Conservation (phyloP, 2,797 vertebrate genomes). For the Crenichthys baileyi region DNA sequence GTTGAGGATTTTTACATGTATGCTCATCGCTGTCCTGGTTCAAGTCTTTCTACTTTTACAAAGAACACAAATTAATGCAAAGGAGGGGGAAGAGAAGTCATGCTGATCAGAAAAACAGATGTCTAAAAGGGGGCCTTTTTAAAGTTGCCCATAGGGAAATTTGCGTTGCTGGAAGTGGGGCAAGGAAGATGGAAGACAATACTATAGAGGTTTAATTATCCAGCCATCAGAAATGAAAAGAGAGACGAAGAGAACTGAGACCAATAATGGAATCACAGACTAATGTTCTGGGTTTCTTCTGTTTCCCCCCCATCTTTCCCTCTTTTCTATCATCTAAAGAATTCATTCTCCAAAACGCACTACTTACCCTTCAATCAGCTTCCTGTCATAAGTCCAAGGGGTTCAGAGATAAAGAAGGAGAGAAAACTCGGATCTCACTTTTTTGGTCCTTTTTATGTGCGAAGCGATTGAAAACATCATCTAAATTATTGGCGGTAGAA, state of each 20-base stretch:
- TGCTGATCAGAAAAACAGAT: conserved; percentile 79
- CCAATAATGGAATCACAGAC: conserved; percentile 79
- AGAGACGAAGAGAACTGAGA: conserved; percentile 75
- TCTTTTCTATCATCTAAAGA: conserved; percentile 75
- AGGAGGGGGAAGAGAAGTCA: conserved; percentile 47
- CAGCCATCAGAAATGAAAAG: conserved; percentile 83
- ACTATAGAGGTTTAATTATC: conserved; percentile 87
- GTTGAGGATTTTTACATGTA: conserved; percentile 47
- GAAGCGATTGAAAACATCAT: conserved; percentile 63
- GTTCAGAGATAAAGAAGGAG: conserved; percentile 76
- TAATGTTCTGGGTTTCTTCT: conserved; percentile 67
- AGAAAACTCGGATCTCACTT: conserved; percentile 68
- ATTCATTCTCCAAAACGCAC: conserved; percentile 80
- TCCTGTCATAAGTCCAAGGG: conserved; percentile 79
- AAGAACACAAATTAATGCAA: conserved; percentile 78
- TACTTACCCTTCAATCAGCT: conserved; percentile 83
- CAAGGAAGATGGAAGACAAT: conserved; percentile 83
- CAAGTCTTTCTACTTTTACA: conserved; percentile 74
- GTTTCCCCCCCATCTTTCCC: conserved; percentile 35
- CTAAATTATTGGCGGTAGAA: conserved; percentile 71
- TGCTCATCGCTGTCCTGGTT: conserved; percentile 65
- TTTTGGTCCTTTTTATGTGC: conserved; percentile 73
- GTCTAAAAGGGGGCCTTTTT: conserved; percentile 76
- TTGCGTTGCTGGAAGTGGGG: conserved; percentile 78
- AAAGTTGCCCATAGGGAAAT: conserved; percentile 78